Evolutionary conservation across 2,797 vertebrate genomes (phyloP).

Genomic region (Synanceia verrucosa): DNA sequence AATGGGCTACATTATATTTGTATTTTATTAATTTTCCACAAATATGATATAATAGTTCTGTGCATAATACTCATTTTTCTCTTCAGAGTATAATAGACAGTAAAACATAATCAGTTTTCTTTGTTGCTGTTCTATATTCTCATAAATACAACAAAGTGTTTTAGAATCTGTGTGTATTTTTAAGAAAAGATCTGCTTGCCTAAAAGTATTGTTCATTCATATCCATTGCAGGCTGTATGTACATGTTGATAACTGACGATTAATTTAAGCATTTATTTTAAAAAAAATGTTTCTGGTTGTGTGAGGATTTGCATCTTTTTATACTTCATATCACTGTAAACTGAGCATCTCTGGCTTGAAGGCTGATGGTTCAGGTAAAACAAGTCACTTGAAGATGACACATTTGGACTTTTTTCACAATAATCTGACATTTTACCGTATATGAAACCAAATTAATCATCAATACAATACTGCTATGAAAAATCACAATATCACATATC

Average conservation of each 20-base stretch:
- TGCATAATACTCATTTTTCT: no score
- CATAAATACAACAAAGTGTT: no score
- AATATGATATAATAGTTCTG: no score
- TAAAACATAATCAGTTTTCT: no score
- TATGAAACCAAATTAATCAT: neutral
- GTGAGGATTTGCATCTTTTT: neutral
- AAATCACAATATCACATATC: no score
- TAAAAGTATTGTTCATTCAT: neutral
- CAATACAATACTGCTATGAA: no score
- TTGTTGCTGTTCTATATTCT: no score
- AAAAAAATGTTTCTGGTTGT: neutral
- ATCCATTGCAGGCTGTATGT: neutral
- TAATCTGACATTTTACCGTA: neutral
- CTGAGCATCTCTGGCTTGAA: neutral
- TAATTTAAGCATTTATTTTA: neutral
- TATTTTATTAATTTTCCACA: no score
- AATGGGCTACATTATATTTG: no score
- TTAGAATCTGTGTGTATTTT: neutral
- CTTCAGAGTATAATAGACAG: no score
- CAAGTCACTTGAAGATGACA: neutral
- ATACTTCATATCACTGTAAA: neutral
- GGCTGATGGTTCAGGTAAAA: neutral
- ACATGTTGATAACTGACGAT: neutral
- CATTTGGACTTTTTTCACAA: neutral
- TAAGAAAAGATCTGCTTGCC: neutral